A percentile compares a stretch with the other conserved stretches of the same genome.
phyloP scores from a whole-genome alignment of 1,140 invertebrate species.

The Drosophila pseudoananassae region DNA sequence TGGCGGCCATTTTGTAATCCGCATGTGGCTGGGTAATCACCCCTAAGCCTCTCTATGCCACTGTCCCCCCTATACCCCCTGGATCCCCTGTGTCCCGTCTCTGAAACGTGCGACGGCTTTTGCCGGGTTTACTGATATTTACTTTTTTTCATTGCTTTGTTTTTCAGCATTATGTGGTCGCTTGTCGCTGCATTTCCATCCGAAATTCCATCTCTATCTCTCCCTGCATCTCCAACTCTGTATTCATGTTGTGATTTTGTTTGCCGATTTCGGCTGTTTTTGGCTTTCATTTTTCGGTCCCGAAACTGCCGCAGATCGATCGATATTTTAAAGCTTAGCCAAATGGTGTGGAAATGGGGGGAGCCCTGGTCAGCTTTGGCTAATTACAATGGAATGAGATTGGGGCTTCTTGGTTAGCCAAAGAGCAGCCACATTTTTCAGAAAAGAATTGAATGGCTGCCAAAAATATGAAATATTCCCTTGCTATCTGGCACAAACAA shows the following conservation, averaged over 20 bases:
- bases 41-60: conserved; percentile 56
- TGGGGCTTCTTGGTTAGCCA: background rate
- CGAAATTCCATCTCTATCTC: conserved; percentile 6
- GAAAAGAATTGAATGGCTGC: conserved; percentile 30
- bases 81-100: conserved; percentile 9
- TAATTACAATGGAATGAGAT: conserved; percentile 6
- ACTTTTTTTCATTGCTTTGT: conserved; percentile 35
- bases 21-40: conserved; percentile 79
- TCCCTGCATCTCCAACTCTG: conserved; percentile 6
- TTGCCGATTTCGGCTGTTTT: conserved; percentile 47
- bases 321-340: conserved; percentile 80
- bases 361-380: conserved; percentile 43
- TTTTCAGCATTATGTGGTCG: conserved; percentile 76
- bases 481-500: conserved; percentile 31
- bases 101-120: conserved; percentile 61
- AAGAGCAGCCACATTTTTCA: conserved; percentile 30
- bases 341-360: conserved; percentile 51
- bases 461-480: conserved; percentile 46
- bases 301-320: conserved; percentile 45
- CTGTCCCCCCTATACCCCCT: conserved; percentile 6
- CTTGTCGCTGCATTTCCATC: conserved; percentile 40
- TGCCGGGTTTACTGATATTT: conserved; percentile 54
- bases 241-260: conserved; percentile 66
- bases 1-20: conserved; percentile 81
- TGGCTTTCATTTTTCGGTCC: conserved; percentile 17